A percentile compares a stretch with the other conserved stretches of the same genome.
These are phyloP conservation scores for Chaenogobius annularis DNA, from an alignment of 2,113 vertebrate genomes.

Conservation along the genomic window DNA sequence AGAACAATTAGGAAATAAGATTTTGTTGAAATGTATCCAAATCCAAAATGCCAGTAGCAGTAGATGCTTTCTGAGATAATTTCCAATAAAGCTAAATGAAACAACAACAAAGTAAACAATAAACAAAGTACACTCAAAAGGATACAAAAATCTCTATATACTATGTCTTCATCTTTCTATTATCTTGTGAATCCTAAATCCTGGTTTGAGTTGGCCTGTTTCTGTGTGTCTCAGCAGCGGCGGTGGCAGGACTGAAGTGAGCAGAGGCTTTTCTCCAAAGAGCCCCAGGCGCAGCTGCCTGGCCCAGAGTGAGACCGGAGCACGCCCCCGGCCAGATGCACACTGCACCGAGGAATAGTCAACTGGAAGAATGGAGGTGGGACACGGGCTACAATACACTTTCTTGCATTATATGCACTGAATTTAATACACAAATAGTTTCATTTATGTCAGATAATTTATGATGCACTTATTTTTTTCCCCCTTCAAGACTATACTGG, in stretches of 20 bases:
- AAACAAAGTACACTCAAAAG: background rate
- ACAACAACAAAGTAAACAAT: background rate
- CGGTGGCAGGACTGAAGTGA: constrained; percentile 10
- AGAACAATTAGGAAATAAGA: no score
- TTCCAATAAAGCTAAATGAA: background rate
- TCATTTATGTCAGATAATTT: no score
- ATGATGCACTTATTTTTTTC: no score
- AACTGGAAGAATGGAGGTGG: constrained; percentile 20
- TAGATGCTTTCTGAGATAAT: background rate
- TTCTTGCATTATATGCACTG: background rate
- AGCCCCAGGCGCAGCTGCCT: constrained; percentile 35
- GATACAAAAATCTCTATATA: background rate
- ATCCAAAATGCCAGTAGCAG: no score
- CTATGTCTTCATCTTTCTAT: background rate
- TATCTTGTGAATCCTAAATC: constrained; percentile 2
- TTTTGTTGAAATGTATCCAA: no score
- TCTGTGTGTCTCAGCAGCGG: background rate
- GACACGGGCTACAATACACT: constrained; percentile 7
- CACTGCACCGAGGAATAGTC: constrained; percentile 1
- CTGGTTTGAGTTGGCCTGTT: constrained; percentile 9
- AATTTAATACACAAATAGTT: background rate
- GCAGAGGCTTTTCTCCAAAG: constrained; percentile 33
- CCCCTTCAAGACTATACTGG: no score
- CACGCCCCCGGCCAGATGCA: constrained; percentile 40
- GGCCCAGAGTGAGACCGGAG: constrained; percentile 32